Evolutionary conservation across 2,113 vertebrate genomes (phyloP).

Genomic region (Aix galericulata): DNA sequence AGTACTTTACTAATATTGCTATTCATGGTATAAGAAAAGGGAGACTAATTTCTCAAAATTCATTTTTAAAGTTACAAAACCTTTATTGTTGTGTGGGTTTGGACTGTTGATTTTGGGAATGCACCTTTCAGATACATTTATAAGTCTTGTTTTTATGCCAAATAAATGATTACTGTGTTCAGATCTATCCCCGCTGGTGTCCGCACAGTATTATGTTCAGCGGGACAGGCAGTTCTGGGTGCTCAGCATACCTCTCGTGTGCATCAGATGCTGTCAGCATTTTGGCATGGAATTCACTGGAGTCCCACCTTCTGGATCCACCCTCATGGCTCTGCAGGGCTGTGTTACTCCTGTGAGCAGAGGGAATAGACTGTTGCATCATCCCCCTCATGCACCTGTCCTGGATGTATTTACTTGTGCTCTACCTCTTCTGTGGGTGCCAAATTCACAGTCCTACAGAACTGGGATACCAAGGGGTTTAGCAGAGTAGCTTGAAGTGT

Average conservation of each 20-base stretch:
- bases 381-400: neutral
- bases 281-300: neutral
- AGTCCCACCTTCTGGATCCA: neutral
- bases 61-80: neutral
- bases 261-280: neutral
- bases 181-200: neutral
- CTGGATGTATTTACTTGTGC: neutral
- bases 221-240: neutral
- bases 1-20: neutral
- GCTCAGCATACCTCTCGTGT: neutral
- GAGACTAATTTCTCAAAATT: neutral
- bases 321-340: rapidly evolving
- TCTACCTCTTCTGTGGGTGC: neutral
- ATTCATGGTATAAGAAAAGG: neutral
- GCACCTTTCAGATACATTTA: neutral
- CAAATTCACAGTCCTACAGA: neutral
- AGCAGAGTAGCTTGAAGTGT: neutral
- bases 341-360: neutral
- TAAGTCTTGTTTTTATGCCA: neutral
- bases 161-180: neutral
- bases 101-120: neutral
- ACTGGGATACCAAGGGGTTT: neutral
- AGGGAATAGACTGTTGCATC: neutral
- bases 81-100: neutral
- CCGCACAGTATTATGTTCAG: neutral